Evolutionary conservation across 1,140 invertebrate species (phyloP), one percentile per base, ranked within the genome.

Genomic region (Nymphalis io): DNA sequence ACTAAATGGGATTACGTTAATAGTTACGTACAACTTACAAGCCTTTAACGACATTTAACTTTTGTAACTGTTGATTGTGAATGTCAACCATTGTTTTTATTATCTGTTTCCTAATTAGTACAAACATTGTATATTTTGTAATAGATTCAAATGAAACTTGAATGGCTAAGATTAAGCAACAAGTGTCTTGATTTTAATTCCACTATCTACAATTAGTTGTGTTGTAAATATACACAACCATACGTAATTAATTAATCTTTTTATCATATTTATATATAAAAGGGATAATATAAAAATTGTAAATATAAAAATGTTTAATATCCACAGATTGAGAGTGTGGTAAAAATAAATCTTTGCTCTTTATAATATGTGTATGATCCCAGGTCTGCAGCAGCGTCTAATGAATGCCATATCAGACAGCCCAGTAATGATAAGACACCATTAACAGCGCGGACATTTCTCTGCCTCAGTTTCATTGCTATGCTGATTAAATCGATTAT

Each of bases 401-500:
- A 74, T 68, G 73, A 74, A 71, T 65, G 59, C 69, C 73, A 65
- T 74, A 74, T 68, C 68, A 68, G 73, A 74, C 55, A 53, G 60
- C 16, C 39, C 16, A 27, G 55, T n/a, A 48, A 46, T 73, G 72
- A 73, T 73, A 73, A 68, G 53, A n/a, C 60, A 60, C 72, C 48
- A 65, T 73, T 73, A 76, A 60, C 63, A 70, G 60, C 68, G 48
- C 33, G 68, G 60, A 70, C 68, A 70, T 70, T 70, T 70, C 68
- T 44, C 68, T 59, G 62, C 48, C 21, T 62, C 60, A 42, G 55
- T 63, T 57, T 63, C 68, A 70, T 70, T 70, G 48, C 68, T 73
- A 67, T 70, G 62, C 68, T 73, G 68, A 72, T 74, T 74, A 66
- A 64, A 73, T 66, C 65, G 66, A 66, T 74, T 77, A 69, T 73